Evolutionary conservation across 2,113 vertebrate genomes (phyloP).

Genomic region (Kryptolebias marmoratus): DNA sequence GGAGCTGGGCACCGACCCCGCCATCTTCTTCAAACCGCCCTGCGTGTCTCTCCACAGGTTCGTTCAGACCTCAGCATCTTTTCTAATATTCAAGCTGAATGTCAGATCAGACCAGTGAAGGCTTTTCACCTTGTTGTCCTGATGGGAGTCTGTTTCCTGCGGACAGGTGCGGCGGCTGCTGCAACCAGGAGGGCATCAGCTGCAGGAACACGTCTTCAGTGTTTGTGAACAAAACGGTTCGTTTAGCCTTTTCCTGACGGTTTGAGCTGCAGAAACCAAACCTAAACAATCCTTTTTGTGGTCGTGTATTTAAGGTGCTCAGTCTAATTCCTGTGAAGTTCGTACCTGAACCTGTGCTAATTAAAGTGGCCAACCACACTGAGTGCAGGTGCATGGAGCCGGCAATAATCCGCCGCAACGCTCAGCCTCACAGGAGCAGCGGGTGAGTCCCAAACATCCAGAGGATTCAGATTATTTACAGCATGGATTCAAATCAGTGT

Average conservation of each 20-base stretch:
- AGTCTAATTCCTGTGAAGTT: slow-evolving; percentile 91
- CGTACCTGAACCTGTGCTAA: slow-evolving; percentile 88
- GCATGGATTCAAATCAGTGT: neutral
- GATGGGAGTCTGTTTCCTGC: neutral
- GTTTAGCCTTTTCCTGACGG: neutral
- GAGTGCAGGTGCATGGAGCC: slow-evolving; percentile 89
- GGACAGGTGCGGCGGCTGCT: slow-evolving; percentile 93
- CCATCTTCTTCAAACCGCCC: slow-evolving; percentile 95
- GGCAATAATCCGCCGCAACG: slow-evolving; percentile 79
- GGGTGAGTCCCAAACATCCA: slow-evolving; percentile 65
- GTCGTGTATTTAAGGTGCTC: slow-evolving; percentile 83
- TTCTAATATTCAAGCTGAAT: neutral
- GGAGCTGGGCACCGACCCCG: slow-evolving; percentile 88
- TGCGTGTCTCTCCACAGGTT: slow-evolving; percentile 92
- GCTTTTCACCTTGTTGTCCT: neutral
- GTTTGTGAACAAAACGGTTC: slow-evolving; percentile 93
- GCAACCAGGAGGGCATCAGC: slow-evolving; percentile 90
- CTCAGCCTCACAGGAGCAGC: slow-evolving; percentile 64
- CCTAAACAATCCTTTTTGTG: neutral
- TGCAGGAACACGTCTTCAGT: slow-evolving; percentile 91
- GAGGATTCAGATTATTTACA: no score
- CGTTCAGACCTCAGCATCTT: slow-evolving; percentile 4
- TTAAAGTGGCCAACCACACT: slow-evolving; percentile 95
- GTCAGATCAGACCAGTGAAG: neutral
- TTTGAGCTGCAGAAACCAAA: neutral